A percentile compares a stretch with the other conserved stretches of the same genome.
These are phyloP conservation scores for Salvelinus alpinus DNA, from an alignment of 2,113 vertebrate species.

Conservation along the genomic window DNA sequence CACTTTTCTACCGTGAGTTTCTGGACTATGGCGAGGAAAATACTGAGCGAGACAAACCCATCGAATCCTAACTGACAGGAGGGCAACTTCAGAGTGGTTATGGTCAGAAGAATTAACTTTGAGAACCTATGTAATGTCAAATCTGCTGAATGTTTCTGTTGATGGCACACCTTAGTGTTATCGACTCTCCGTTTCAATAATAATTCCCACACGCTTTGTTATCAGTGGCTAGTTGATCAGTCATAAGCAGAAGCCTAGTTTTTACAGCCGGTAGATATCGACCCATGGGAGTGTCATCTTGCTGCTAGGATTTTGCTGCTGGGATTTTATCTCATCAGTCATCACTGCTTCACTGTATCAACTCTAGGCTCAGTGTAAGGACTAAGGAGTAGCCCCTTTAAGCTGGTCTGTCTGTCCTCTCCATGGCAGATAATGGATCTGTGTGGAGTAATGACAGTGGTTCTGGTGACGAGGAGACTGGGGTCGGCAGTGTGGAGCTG, in stretches of 20 bases:
- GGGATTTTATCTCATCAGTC: neutral
- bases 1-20: neutral
- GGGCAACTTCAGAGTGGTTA: neutral
- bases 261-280: slow-evolving; percentile 37
- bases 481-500: slow-evolving; percentile 44
- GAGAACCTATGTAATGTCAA: neutral
- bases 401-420: neutral
- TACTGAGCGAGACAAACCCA: neutral
- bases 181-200: neutral
- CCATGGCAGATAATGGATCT: neutral
- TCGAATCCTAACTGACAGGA: neutral
- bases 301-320: too few relatives aligned
- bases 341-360: slow-evolving; percentile 1
- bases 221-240: neutral
- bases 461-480: slow-evolving; percentile 14
- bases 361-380: slow-evolving; percentile 8
- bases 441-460: neutral
- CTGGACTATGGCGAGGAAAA: neutral
- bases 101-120: neutral
- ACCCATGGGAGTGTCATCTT: slow-evolving; percentile 2
- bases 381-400: neutral
- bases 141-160: neutral
- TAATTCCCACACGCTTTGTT: neutral
- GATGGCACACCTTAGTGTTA: neutral
- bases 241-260: slow-evolving; percentile 31